Evolutionary conservation across 2,797 vertebrate species (phyloP).

Genomic region (Pangasius mekongensis): DNA sequence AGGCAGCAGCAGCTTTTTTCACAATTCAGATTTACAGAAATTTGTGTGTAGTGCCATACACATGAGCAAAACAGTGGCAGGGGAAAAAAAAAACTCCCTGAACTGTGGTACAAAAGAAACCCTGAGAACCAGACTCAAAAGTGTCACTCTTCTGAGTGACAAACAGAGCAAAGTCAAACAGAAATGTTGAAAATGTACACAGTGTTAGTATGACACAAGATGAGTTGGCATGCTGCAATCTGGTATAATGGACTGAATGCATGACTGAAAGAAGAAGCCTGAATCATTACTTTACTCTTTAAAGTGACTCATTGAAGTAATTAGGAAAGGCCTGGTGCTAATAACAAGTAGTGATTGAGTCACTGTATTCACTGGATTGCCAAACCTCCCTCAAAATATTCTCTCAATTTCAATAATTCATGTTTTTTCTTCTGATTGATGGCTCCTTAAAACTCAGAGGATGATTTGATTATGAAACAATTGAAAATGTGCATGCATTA

Average conservation of each 20-base stretch:
- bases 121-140: not conserved
- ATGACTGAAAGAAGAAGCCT: not conserved
- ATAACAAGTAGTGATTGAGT: not conserved
- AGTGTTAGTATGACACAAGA: not conserved
- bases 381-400: not conserved
- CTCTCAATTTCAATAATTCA: conserved; percentile 43
- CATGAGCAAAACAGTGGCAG: not conserved
- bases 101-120: not conserved
- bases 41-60: not conserved
- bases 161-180: not conserved
- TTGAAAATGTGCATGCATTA: conserved; percentile 53
- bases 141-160: not conserved
- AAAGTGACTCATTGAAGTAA: not conserved
- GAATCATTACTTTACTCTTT: not conserved
- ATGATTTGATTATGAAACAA: conserved; percentile 38
- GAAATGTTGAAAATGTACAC: not conserved
- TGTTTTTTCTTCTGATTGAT: conserved; percentile 37
- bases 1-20: not conserved
- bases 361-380: not conserved
- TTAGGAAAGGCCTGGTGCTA: not conserved
- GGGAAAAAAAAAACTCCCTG: not conserved
- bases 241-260: not conserved
- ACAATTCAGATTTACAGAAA: not conserved
- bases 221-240: not conserved
- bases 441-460: conserved; percentile 42